A percentile compares a stretch with the other conserved stretches of the same genome.
phyloP scores from a whole-genome alignment of 2,888 invertebrate genomes.

The Arctia plantaginis region DNA sequence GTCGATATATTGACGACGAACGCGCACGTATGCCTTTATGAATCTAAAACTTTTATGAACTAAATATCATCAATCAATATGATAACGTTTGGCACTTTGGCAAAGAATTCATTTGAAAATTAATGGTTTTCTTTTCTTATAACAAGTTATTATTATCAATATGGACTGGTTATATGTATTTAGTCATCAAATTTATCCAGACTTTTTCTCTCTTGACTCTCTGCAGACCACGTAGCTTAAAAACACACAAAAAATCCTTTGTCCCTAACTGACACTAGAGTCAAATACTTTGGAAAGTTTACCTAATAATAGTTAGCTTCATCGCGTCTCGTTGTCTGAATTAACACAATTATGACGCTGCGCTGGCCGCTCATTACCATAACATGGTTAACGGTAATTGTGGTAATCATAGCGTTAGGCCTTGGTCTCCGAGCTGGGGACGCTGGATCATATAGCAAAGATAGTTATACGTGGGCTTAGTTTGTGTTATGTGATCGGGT shows the following conservation, averaged over 20 bases:
- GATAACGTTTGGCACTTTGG: too few relatives aligned
- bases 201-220: background rate
- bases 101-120: too few relatives aligned
- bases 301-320: slow-evolving; percentile 4
- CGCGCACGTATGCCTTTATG: background rate
- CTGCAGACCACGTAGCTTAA: background rate
- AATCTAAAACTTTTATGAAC: background rate
- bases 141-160: too few relatives aligned
- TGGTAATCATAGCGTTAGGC: slow-evolving; percentile 1
- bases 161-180: too few relatives aligned
- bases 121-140: too few relatives aligned
- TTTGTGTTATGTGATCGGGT: background rate
- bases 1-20: background rate
- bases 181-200: background rate
- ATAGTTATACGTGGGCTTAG: background rate
- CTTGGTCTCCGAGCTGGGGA: background rate
- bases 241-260: background rate
- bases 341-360: slow-evolving; percentile 23
- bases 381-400: slow-evolving; percentile 14
- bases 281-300: background rate
- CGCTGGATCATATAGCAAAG: background rate
- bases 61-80: background rate
- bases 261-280: background rate
- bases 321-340: slow-evolving; percentile 8
- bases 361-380: slow-evolving; percentile 25